phyloP scores from a whole-genome alignment of 1,140 invertebrate genomes.

The Drosophila athabasca region DNA sequence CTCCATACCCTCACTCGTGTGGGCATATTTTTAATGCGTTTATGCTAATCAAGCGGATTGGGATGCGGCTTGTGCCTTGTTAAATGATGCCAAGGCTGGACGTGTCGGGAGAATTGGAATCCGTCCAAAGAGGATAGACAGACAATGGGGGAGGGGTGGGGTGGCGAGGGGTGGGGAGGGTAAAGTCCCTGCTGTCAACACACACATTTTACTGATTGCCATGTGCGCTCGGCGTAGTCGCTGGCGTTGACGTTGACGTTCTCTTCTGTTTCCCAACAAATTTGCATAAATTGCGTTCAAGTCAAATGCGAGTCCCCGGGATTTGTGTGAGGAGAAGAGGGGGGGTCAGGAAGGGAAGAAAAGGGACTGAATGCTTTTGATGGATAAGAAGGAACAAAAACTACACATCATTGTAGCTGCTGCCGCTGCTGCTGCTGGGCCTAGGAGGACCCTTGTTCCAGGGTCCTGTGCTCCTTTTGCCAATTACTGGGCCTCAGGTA shows the following conservation, averaged over 20 bases:
- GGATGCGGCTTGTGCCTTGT: constrained; percentile 71
- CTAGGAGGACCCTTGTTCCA: constrained; percentile 27
- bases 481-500: constrained; percentile 79
- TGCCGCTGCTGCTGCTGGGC: constrained; percentile 3
- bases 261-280: constrained; percentile 44
- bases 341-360: too few species aligned
- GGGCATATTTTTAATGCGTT: constrained; percentile 83
- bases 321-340: neutral
- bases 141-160: too few species aligned
- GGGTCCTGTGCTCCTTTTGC: constrained; percentile 11
- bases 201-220: constrained; percentile 73
- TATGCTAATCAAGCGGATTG: constrained; percentile 80
- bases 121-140: neutral
- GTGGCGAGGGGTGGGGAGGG: neutral
- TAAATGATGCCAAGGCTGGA: constrained; percentile 72
- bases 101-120: constrained; percentile 34
- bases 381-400: constrained; percentile 41
- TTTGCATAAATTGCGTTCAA: constrained; percentile 78
- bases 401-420: constrained; percentile 53
- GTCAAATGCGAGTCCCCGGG: constrained; percentile 25
- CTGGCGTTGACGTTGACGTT: constrained; percentile 15
- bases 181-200: constrained; percentile 59
- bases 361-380: constrained; percentile 13
- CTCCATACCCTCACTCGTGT: constrained; percentile 7
- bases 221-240: constrained; percentile 40